Base-by-base conservation (phyloP, 2,888 invertebrate genomes). In the Crematogaster levior region DNA sequence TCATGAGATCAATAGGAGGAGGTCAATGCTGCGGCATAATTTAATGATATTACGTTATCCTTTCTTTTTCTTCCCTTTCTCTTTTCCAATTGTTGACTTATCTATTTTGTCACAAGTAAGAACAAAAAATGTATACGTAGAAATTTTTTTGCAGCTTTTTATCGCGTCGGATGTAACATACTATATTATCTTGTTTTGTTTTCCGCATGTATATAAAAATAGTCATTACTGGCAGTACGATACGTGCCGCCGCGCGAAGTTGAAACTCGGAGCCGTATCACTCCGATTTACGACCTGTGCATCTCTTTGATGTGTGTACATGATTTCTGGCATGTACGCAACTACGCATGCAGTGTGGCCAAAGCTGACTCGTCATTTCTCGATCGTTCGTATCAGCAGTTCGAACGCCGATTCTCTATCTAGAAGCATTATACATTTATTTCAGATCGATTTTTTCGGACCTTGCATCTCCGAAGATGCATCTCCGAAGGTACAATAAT, bases 31-130 rank as follows among this genome's bases (percentile, higher is more conserved):
- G 72, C 81, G 65, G 72, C 85, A 72, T 86, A 86, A 88, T 88
- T 88, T 88, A 86, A 85, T 86, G 86, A 87, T 84, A 88, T 84
- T 70, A 80, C 83, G 43, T 72, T 72, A 48, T 37, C 34, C 18
- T 30, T 18, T 43, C 63, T 18, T 58, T 4, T 40, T 1, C n/a
- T n/a, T 7, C 3, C 18, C 53, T 4, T 2, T 21, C 21, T 12
- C n/a, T 6, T 18, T 34, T 1, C 9, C 21, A 15, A 30, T 34
- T 24, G 53, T 48, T 84, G 81, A 88, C 86, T 88, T 86, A 83
- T 27, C 37, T 48, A 46, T 40, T n/a, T 43, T 46, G 24, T 43
- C 60, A 37, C 51, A 37, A 18, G 12, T 48, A 24, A 37, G 21
- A 56, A 6, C 48, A 53, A 48, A 46, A 73, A 27, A 66, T 48